These are phyloP conservation scores for Sisyra terminalis DNA, from an alignment of 2,888 invertebrate species.

Conservation along the genomic window DNA sequence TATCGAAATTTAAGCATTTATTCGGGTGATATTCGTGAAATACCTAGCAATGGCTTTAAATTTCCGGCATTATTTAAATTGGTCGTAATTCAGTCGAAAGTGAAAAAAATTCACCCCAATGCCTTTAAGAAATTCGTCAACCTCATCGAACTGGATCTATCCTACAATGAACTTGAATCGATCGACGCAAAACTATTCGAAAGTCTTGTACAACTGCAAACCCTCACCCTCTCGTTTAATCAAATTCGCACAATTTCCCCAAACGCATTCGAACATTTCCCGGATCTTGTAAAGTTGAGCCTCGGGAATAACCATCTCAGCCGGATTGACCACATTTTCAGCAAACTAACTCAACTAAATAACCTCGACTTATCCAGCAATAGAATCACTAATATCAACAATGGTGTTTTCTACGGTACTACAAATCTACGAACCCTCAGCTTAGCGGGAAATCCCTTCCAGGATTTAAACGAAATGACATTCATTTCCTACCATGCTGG, in stretches of 20 bases:
- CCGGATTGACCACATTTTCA: neutral
- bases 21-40: conserved; percentile 8
- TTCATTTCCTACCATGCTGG: too few species aligned
- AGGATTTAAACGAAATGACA: too few species aligned
- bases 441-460: too few species aligned
- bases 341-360: neutral
- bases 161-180: conserved; percentile 12
- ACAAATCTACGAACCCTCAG: too few species aligned
- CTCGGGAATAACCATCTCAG: conserved; percentile 11
- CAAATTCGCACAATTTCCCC: neutral
- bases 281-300: conserved; percentile 8
- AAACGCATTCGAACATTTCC: conserved; percentile 5
- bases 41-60: conserved; percentile 10
- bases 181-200: conserved; percentile 14
- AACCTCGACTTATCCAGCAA: neutral
- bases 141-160: conserved; percentile 12
- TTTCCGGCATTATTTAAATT: conserved; percentile 12
- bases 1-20: conserved; percentile 7
- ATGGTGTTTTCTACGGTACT: neutral
- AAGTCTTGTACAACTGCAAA: conserved; percentile 11
- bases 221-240: conserved; percentile 15
- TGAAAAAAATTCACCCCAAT: conserved; percentile 11
- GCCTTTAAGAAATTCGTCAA: conserved; percentile 11
- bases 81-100: conserved; percentile 5
- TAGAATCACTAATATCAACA: neutral